A percentile compares a stretch with the other conserved stretches of the same genome.
phyloP scores from a whole-genome alignment of 1,140 invertebrate species.

The Zeugodacus cucurbitae region DNA sequence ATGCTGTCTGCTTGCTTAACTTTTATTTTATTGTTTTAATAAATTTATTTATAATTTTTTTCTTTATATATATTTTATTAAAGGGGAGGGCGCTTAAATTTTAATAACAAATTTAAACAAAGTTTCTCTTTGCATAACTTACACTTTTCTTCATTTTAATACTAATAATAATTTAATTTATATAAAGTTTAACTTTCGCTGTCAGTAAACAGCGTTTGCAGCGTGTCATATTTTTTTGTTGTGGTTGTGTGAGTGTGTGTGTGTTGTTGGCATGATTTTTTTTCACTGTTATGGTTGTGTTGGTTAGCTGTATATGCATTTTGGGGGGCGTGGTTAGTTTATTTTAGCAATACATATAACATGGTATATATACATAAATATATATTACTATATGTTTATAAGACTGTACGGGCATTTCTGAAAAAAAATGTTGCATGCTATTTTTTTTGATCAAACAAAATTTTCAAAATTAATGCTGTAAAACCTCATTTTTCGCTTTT shows the following conservation, averaged over 20 bases:
- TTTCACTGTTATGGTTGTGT: background rate
- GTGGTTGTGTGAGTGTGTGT: background rate
- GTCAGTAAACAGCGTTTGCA: background rate
- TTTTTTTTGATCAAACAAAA: background rate
- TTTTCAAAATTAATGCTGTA: too few relatives aligned
- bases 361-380: background rate
- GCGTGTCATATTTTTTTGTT: background rate
- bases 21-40: conserved; percentile 6
- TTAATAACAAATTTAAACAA: conserved; percentile 46
- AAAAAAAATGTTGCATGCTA: background rate
- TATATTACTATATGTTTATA: background rate
- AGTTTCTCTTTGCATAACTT: conserved; percentile 37
- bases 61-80: conserved; percentile 40
- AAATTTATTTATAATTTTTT: too few relatives aligned
- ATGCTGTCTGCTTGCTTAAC: conserved; percentile 20
- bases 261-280: background rate
- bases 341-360: background rate
- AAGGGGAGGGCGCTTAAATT: conserved; percentile 42
- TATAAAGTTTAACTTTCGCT: conserved; percentile 21
- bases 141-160: conserved; percentile 37
- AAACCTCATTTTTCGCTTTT: too few relatives aligned
- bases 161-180: conserved; percentile 40
- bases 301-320: background rate
- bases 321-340: background rate
- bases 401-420: background rate